A percentile compares a stretch with the other conserved stretches of the same genome.
Conservation (phyloP, 2,113 vertebrate genomes). For the Paramisgurnus dabryanus region DNA sequence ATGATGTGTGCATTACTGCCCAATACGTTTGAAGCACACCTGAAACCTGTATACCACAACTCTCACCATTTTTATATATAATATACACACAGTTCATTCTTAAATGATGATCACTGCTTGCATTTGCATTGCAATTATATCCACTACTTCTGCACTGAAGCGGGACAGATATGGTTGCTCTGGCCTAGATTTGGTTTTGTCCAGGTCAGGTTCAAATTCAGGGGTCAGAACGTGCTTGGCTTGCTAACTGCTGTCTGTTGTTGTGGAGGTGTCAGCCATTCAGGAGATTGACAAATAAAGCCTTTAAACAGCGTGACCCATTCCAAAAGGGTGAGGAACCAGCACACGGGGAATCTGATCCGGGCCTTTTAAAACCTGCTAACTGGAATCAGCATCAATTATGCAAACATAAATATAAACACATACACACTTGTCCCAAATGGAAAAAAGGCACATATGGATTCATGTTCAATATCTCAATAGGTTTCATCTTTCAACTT, state of each 20-base stretch:
- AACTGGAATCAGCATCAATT: constrained; percentile 30
- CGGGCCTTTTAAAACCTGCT: constrained; percentile 12
- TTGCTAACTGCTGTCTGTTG: constrained; percentile 8
- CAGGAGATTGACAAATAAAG: constrained; percentile 24
- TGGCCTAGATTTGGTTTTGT: background rate
- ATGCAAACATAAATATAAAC: constrained; percentile 16
- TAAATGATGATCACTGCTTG: background rate
- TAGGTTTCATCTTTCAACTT: background rate
- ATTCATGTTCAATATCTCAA: constrained; percentile 9
- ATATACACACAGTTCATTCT: background rate
- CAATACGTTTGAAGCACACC: no score
- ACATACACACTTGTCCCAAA: background rate
- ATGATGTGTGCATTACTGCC: no score
- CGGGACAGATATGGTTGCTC: constrained; percentile 18
- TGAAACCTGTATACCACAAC: no score
- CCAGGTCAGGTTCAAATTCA: background rate
- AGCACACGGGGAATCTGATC: constrained; percentile 4
- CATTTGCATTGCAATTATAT: constrained; percentile 3
- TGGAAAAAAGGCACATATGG: background rate
- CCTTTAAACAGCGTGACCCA: constrained; percentile 21
- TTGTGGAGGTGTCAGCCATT: constrained; percentile 25
- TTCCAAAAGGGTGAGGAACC: background rate
- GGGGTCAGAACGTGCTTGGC: background rate
- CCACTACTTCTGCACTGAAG: background rate
- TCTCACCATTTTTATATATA: background rate